phyloP scores from a whole-genome alignment of 23 tunicate genomes.

The Halocynthia roretzi region DNA sequence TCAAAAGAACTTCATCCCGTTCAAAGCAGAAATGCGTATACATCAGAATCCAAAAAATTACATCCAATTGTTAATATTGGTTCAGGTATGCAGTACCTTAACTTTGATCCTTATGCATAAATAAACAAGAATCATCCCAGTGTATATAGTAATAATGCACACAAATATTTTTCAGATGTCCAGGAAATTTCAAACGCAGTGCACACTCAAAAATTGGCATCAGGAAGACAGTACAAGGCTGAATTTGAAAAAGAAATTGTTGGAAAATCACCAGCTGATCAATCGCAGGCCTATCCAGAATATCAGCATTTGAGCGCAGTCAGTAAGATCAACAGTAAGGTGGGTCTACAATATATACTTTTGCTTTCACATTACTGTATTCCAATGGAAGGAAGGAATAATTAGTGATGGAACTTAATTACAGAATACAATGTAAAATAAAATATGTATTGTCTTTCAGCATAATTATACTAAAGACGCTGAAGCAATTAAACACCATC shows the following conservation, averaged over 20 bases:
- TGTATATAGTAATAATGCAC: background rate
- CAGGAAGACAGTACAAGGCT: slow-evolving; percentile 60
- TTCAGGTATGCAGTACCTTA: slow-evolving; percentile 16
- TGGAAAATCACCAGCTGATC: slow-evolving; percentile 70
- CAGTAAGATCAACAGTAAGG: slow-evolving; percentile 66
- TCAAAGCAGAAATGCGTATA: slow-evolving; percentile 61
- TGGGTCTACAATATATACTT: background rate
- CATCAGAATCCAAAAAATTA: slow-evolving; percentile 30
- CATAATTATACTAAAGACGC: slow-evolving; percentile 68
- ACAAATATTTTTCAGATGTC: slow-evolving; percentile 26
- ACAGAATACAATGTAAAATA: background rate
- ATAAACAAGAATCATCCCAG: background rate
- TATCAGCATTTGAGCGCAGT: slow-evolving; percentile 72
- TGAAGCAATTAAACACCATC: slow-evolving; percentile 68
- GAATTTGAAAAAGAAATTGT: slow-evolving; percentile 67
- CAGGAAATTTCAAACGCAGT: slow-evolving; percentile 87
- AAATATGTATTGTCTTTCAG: slow-evolving; percentile 18
- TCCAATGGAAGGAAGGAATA: background rate
- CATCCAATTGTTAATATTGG: slow-evolving; percentile 35
- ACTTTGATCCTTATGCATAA: background rate
- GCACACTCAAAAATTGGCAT: slow-evolving; percentile 43
- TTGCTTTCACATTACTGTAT: background rate
- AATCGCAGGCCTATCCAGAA: slow-evolving; percentile 87
- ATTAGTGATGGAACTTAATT: background rate
- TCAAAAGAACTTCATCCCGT: slow-evolving; percentile 50